Percentiles rank a stretch among this genome's conserved stretches.
These are phyloP conservation scores for Drosophila nebulosa DNA, from an alignment of 1,140 invertebrate genomes.

Conservation along the genomic window DNA sequence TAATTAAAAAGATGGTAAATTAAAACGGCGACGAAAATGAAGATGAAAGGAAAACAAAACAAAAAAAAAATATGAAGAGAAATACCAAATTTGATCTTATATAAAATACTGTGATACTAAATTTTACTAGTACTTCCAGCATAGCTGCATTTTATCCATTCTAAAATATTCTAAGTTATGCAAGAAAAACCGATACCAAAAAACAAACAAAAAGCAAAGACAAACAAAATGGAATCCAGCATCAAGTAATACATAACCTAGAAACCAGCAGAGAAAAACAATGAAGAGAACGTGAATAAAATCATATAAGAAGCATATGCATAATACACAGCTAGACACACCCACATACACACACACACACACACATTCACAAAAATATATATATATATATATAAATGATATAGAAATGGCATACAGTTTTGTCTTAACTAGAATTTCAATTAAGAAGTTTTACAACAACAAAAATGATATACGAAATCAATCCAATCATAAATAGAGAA, in stretches of 20 bases:
- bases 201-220: background rate
- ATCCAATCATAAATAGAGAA: background rate
- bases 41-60: slow-evolving; percentile 36
- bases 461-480: background rate
- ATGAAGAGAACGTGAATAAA: slow-evolving; percentile 8
- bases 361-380: background rate
- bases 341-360: background rate
- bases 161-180: slow-evolving; percentile 79
- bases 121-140: slow-evolving; percentile 81
- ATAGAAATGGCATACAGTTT: background rate
- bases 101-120: slow-evolving; percentile 81
- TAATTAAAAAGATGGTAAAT: slow-evolving; percentile 3
- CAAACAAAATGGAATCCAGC: slow-evolving; percentile 21
- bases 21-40: slow-evolving; percentile 3
- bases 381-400: background rate
- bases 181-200: background rate
- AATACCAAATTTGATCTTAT: slow-evolving; percentile 77
- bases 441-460: slow-evolving; percentile 2
- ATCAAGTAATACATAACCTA: slow-evolving; percentile 40
- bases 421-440: slow-evolving; percentile 9
- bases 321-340: background rate
- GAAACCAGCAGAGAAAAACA: slow-evolving; percentile 15
- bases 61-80: slow-evolving; percentile 39
- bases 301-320: background rate
- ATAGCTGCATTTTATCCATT: slow-evolving; percentile 81